Base-by-base conservation (phyloP, 2,888 invertebrate genomes). In the Chrysotoxum bicinctum region DNA sequence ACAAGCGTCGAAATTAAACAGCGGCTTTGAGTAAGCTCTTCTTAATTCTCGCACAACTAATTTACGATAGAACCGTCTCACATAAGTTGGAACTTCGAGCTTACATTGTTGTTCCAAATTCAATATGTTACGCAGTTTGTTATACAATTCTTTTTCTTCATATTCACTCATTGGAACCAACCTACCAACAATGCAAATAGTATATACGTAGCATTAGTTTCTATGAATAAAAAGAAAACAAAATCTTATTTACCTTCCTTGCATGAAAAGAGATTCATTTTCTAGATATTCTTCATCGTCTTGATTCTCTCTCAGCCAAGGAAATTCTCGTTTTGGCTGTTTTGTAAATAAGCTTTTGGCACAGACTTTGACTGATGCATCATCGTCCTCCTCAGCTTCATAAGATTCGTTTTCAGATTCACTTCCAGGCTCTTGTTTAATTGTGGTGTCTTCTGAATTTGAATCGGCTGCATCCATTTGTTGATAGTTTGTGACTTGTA, bases 1-100 rank as follows among this genome's bases (percentile, higher is more conserved):
- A 50, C 88, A 89, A n/a, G 90, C 88, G 88, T 95, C 94, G n/a
- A 95, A 88, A 89, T 95, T 93, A 84, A 95, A 93, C 7, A 94
- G 88, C 1, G 93, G 92, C 68, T 94, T 89, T 69, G 93, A 93
- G 83, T 92, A 92, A 84, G 93, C 93, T n/a, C 94, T 91, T 88
- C 94, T 94, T 76, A 93, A 90, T 88, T 93, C 93, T 23, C 94
- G 92, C 14, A 94, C 90, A n/a, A 91, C 90, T 10, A 95, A 90
- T 90, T 95, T 95, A 48, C 94, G 91, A 87, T 93, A 93, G 0
- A 94, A 90, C 43, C 94, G 92, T 8, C 93, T 88, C 12, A 92
- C 87, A 73, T 90, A 89, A 10, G 90, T 76, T 4, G 92, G 92
- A 35, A 92, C 89, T 14, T 89, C 72, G n/a, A 89, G 68, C 16